Evolutionary conservation across 2,113 vertebrate species (phyloP), one percentile per base, ranked within the genome.

Genomic region (Dolichotis patagonum): DNA sequence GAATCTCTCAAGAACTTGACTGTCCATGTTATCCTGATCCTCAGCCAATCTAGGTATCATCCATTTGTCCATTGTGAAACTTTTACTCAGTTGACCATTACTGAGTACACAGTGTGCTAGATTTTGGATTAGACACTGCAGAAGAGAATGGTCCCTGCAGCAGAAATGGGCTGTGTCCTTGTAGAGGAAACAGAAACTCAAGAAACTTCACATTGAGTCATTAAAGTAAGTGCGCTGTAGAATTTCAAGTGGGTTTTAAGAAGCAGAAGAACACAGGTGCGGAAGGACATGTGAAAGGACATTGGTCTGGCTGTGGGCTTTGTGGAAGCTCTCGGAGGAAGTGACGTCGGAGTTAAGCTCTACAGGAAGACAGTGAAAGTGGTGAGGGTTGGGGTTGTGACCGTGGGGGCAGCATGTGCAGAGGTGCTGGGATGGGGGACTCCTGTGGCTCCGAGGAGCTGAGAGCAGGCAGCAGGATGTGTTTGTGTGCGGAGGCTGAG

Each of bases 391-490:
- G 77, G 54, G 46, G 30, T 43, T 49, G 28, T 69, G 28, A 6
- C 24, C 24, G 11, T 16, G 16, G 35, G 41, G 56, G 4, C 32
- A 49, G 91, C 43, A n/a, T 11, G 22, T 32, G 13, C 87, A 69
- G 35, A 89, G n/a, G 65, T 13, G 19, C 80, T 67, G 78, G 43
- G 84, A 28, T n/a, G 8, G 0, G 32, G 32, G 24, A 35, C 41
- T 38, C 24, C 12, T 13, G 3, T 16, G 56, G 75, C 19, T 49
- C 4, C 38, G 0, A 12, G 52, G 13, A 13, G 2, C 26, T 63
- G 4, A 17, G 17, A 91, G 80, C 28, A 0, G 13, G 38, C 1
- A 10, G 0, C 19, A 60, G 7, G 32, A 35, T 3, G 2, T 28
- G 35, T 1, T 7, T 19, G 11, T 3, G 14, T 22, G 20, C 9